Percentiles rank a stretch among this genome's conserved stretches.
These are phyloP conservation scores for Pycnonotus jocosus DNA, from an alignment of 2,113 vertebrate species.

Conservation along the genomic window DNA sequence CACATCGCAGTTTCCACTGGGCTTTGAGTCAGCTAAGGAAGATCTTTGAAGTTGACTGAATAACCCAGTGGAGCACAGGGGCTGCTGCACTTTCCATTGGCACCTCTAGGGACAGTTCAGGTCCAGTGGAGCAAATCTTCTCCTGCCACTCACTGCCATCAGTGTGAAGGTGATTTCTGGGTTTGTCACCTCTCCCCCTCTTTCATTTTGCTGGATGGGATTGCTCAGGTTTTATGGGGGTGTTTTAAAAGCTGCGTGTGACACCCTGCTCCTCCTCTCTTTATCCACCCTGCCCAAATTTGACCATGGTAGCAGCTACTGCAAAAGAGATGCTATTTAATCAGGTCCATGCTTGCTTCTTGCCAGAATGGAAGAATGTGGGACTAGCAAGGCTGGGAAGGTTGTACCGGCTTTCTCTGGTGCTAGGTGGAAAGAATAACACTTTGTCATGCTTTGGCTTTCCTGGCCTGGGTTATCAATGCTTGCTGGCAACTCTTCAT, in stretches of 20 bases:
- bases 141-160: not conserved
- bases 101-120: not conserved
- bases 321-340: not conserved
- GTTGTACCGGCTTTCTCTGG: not conserved
- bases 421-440: not conserved
- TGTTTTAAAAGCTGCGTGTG: not conserved
- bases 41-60: not conserved
- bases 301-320: not conserved
- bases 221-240: not conserved
- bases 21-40: not conserved
- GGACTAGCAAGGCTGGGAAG: not conserved
- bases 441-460: not conserved
- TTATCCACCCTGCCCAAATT: not conserved
- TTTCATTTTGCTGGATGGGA: not conserved
- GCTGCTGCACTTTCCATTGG: not conserved
- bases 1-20: fast-evolving
- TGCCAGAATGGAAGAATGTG: not conserved
- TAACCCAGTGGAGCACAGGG: not conserved
- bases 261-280: not conserved
- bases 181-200: not conserved
- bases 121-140: not conserved
- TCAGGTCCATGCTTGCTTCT: not conserved
- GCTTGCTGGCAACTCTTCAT: not conserved
- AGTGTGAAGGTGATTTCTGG: not conserved
- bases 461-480: not conserved